Evolutionary conservation across 2,113 vertebrate genomes (phyloP).

Genomic region (Aramus guarauna): DNA sequence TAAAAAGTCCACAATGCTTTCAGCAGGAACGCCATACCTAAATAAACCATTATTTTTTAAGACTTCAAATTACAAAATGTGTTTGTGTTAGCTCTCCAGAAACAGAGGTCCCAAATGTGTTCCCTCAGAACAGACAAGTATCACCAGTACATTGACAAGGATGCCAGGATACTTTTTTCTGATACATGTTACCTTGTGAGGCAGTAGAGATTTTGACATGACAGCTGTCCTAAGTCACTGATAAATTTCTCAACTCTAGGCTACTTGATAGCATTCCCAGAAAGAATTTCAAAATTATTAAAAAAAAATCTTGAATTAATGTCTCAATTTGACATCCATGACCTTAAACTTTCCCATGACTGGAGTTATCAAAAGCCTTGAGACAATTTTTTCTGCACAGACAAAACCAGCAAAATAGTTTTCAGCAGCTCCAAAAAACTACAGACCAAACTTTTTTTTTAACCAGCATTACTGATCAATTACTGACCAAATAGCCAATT

Average conservation of each 20-base stretch:
- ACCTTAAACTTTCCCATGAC: background rate
- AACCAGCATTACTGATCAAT: background rate
- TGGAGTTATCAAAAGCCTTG: background rate
- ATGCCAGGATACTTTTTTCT: background rate
- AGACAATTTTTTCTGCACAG: background rate
- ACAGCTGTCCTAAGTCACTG: background rate
- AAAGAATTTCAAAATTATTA: background rate
- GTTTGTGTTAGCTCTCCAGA: background rate
- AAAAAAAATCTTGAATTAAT: background rate
- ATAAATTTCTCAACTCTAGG: background rate
- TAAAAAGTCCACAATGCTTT: background rate
- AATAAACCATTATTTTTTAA: background rate
- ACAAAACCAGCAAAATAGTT: background rate
- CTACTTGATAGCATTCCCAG: background rate
- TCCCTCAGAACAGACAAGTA: background rate
- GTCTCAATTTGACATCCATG: background rate
- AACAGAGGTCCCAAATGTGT: background rate
- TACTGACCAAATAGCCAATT: background rate
- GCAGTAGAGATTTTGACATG: background rate
- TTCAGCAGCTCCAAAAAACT: background rate
- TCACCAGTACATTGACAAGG: background rate
- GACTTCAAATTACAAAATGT: background rate
- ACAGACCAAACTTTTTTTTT: background rate
- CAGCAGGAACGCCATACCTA: background rate
- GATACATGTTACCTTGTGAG: background rate